phyloP scores from a whole-genome alignment of 1,140 invertebrate species.

The Sesamia nonagrioides region DNA sequence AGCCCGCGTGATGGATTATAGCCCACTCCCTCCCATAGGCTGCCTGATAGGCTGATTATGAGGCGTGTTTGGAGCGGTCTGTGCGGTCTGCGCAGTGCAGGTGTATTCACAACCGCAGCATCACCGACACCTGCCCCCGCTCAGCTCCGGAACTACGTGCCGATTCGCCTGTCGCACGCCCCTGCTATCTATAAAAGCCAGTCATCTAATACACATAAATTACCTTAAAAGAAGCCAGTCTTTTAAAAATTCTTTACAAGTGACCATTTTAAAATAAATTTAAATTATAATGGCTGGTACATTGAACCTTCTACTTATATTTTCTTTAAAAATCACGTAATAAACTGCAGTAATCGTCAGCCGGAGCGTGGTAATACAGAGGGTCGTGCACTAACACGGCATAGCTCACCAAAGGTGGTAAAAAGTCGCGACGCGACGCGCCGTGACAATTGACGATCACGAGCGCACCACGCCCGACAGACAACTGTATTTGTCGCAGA shows the following conservation, averaged over 20 bases:
- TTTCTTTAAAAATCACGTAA: background rate
- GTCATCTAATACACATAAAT: conserved; percentile 3
- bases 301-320: background rate
- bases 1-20: too few species aligned
- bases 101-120: conserved; percentile 71
- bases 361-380: conserved; percentile 55
- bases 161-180: conserved; percentile 68
- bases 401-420: conserved; percentile 81
- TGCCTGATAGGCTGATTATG: too few species aligned
- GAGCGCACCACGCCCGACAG: conserved; percentile 63
- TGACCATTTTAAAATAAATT: background rate
- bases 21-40: too few species aligned
- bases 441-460: conserved; percentile 76
- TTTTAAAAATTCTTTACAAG: background rate
- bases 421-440: conserved; percentile 72
- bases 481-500: conserved; percentile 76
- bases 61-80: too few species aligned
- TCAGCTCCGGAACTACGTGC: conserved; percentile 75
- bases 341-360: conserved; percentile 24
- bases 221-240: background rate
- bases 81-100: conserved; percentile 55
- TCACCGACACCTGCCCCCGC: conserved; percentile 67
- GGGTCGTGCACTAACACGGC: conserved; percentile 70
- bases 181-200: background rate
- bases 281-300: background rate